A percentile compares a stretch with the other conserved stretches of the same genome.
Evolutionary conservation across 1,140 invertebrate genomes (phyloP).

Genomic region (Hycleus cichorii): DNA sequence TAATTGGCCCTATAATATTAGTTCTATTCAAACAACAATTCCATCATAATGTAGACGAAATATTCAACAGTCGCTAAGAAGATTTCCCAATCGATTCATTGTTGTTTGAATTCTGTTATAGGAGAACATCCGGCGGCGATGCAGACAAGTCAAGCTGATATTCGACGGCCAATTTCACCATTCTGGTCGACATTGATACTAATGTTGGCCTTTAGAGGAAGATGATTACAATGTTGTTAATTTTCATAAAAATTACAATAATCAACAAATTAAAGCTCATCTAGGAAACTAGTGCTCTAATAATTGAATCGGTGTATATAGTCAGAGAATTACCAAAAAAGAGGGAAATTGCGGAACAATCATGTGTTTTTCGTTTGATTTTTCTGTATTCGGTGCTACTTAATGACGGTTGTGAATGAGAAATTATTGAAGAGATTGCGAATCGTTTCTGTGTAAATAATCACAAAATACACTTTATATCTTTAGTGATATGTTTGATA

Average conservation of each 20-base stretch:
- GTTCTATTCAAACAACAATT: no score
- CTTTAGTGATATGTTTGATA: neutral
- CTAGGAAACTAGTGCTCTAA: neutral
- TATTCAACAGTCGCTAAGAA: no score
- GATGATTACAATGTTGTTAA: conserved; percentile 30
- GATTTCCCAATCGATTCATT: neutral
- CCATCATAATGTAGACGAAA: no score
- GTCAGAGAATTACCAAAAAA: no score
- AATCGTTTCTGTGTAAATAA: neutral
- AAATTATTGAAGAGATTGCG: neutral
- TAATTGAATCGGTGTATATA: no score
- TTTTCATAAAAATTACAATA: conserved; percentile 13
- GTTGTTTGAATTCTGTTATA: conserved; percentile 40
- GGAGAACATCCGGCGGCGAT: conserved; percentile 71
- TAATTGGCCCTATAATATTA: no score
- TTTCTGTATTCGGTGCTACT: no score
- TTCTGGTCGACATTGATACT: conserved; percentile 24
- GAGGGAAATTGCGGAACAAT: no score
- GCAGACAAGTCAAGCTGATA: conserved; percentile 57
- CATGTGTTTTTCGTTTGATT: no score
- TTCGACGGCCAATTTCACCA: conserved; percentile 22
- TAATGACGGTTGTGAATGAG: neutral
- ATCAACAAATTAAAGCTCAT: neutral
- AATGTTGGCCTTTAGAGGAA: conserved; percentile 20
- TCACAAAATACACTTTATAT: neutral